Evolutionary conservation across 2,113 vertebrate genomes (phyloP).

Genomic region (Rafetus swinhoei): DNA sequence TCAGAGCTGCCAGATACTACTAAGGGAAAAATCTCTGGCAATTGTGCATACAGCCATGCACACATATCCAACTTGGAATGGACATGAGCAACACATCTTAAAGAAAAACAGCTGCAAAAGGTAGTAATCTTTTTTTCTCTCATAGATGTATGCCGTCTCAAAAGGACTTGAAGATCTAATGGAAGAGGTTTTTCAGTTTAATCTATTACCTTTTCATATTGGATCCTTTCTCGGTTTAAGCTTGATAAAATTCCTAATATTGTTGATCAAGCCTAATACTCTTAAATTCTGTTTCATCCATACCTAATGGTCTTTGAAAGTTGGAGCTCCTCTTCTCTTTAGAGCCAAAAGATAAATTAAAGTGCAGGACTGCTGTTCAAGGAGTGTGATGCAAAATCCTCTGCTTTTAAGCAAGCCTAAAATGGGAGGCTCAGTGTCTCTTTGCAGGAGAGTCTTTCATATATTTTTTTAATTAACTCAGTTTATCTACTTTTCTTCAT

Average conservation of each 20-base stretch:
- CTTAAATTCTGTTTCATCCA: neutral
- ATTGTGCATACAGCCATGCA: too few species aligned
- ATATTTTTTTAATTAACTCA: too few species aligned
- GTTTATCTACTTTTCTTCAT: neutral
- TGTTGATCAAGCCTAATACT: neutral
- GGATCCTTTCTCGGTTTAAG: neutral
- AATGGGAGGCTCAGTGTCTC: neutral
- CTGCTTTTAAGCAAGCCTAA: neutral
- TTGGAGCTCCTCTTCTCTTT: neutral
- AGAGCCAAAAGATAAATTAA: neutral
- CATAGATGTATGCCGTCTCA: neutral
- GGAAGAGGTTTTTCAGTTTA: neutral
- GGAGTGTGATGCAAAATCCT: neutral
- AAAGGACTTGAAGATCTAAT: neutral
- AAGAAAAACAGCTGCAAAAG: too few species aligned
- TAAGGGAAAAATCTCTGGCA: too few species aligned
- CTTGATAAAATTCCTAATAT: neutral
- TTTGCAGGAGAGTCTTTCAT: neutral
- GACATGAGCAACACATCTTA: too few species aligned
- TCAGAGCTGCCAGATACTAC: too few species aligned
- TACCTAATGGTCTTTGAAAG: neutral
- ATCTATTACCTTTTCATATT: neutral
- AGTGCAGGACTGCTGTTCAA: neutral
- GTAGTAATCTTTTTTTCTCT: neutral
- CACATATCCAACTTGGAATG: too few species aligned